phyloP scores from a whole-genome alignment of 2,113 vertebrate genomes.

The Rhea americana region DNA sequence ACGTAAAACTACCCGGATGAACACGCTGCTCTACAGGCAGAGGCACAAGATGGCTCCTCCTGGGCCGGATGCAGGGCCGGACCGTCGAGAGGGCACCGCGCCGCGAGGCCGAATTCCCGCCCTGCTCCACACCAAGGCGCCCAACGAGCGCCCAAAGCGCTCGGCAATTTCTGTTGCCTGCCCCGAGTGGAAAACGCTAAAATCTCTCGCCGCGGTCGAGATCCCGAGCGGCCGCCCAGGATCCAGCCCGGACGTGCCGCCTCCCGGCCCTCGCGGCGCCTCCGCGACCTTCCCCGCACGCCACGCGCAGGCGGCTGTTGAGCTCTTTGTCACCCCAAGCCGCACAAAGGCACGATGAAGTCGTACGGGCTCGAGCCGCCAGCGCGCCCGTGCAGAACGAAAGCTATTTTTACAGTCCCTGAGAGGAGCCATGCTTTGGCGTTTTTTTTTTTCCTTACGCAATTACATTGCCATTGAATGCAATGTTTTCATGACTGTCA shows the following conservation, averaged over 20 bases:
- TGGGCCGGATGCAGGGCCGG: not conserved
- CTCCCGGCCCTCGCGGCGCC: not conserved
- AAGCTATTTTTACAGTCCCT: not conserved
- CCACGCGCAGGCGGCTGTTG: not conserved
- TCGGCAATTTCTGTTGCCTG: rapidly evolving
- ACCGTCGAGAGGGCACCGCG: not conserved
- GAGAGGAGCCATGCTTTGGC: not conserved
- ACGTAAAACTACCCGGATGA: not conserved
- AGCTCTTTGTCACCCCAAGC: not conserved
- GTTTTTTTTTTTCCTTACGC: not conserved
- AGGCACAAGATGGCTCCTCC: rapidly evolving
- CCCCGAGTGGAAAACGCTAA: not conserved
- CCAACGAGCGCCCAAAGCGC: not conserved
- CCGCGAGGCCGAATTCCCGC: not conserved
- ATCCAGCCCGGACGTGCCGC: not conserved
- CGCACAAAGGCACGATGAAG: not conserved
- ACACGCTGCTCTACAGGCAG: not conserved
- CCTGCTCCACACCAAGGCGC: not conserved
- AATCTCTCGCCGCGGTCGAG: not conserved
- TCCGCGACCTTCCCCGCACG: not conserved
- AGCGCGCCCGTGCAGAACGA: rapidly evolving
- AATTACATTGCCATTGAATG: not conserved
- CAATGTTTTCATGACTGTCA: slow-evolving; percentile 18
- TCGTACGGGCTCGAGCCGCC: not conserved
- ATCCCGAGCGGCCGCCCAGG: too few species aligned